phyloP scores from a whole-genome alignment of 1,140 invertebrate species.

The Drosophila takahashii region DNA sequence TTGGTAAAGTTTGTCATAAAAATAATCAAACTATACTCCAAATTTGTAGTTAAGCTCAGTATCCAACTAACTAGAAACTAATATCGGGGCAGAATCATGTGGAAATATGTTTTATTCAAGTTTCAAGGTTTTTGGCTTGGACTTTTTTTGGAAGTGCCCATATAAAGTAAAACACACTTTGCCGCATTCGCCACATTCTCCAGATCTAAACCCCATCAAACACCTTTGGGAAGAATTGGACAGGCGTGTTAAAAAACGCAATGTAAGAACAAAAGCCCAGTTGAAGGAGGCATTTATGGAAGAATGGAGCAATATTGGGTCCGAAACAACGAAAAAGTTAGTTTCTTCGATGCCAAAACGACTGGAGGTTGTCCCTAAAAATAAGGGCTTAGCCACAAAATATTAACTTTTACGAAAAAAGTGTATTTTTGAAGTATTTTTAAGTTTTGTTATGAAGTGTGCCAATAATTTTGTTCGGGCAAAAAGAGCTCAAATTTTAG shows the following conservation, averaged over 20 bases:
- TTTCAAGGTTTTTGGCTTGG: too few species aligned
- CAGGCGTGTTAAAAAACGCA: background rate
- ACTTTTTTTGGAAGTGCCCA: too few species aligned
- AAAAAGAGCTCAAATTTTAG: too few species aligned
- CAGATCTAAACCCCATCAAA: background rate
- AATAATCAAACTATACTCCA: too few species aligned
- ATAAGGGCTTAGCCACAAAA: background rate
- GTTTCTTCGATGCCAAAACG: background rate
- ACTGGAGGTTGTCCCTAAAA: background rate
- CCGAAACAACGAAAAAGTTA: background rate
- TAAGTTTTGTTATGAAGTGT: too few species aligned
- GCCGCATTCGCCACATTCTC: conserved; percentile 1
- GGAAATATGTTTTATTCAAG: too few species aligned
- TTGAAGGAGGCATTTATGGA: background rate
- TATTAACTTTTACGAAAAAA: background rate
- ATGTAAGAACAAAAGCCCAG: background rate
- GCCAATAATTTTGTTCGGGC: too few species aligned
- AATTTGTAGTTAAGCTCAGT: too few species aligned
- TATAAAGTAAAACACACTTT: background rate
- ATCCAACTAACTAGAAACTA: too few species aligned
- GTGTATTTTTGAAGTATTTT: too few species aligned
- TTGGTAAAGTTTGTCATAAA: too few species aligned
- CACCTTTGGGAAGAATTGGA: background rate
- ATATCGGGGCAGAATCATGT: too few species aligned
- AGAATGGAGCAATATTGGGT: background rate